Conservation (phyloP, 2,797 vertebrate species). For the Falco berigora region DNA sequence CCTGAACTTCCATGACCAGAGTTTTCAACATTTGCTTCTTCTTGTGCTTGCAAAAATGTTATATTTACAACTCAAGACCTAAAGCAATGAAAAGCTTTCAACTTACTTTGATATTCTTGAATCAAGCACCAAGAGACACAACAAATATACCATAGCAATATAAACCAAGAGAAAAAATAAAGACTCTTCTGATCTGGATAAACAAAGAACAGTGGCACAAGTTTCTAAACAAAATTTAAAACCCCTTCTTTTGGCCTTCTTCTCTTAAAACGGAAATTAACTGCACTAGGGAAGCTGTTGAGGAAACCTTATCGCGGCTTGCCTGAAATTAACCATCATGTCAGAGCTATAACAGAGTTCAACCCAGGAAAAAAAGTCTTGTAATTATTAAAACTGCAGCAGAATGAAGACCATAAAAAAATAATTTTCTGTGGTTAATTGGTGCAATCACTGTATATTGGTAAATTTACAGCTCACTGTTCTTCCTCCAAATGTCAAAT, state of each 20-base stretch:
- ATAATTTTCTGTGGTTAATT: neutral
- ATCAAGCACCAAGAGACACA: neutral
- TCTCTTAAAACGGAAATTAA: neutral
- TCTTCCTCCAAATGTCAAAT: neutral
- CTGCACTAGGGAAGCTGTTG: neutral
- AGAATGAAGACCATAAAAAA: neutral
- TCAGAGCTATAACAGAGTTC: neutral
- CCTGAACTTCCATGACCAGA: neutral
- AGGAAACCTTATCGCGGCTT: neutral
- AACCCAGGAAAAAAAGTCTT: neutral
- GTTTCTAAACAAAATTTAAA: neutral
- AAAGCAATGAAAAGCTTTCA: neutral
- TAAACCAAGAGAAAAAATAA: neutral
- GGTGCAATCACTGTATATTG: neutral
- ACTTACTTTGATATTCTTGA: neutral
- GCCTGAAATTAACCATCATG: neutral
- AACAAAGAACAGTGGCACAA: neutral
- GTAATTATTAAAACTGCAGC: neutral
- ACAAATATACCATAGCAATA: neutral
- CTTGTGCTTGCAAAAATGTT: neutral
- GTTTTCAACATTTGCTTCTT: neutral
- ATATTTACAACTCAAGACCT: neutral
- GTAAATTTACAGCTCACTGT: neutral
- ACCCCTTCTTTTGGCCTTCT: neutral
- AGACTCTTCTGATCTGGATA: neutral